phyloP scores from a whole-genome alignment of 2,888 invertebrate species.

The Polyploca ridens region DNA sequence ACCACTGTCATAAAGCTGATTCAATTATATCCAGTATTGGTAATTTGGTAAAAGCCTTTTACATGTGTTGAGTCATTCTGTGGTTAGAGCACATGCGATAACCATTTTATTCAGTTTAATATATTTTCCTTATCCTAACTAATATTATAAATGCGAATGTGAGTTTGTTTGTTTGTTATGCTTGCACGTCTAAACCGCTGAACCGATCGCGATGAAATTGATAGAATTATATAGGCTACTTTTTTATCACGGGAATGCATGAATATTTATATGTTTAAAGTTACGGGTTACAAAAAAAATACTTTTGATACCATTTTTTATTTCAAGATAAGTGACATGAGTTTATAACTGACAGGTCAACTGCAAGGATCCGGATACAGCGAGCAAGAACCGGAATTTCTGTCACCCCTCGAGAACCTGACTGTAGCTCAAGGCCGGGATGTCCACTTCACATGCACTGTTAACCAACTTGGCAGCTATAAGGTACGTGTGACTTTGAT shows the following conservation, averaged over 20 bases:
- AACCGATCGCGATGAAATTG: too few species aligned
- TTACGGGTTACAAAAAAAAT: neutral
- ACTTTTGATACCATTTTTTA: neutral
- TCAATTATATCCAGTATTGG: conserved; percentile 54
- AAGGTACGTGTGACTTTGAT: conserved; percentile 85
- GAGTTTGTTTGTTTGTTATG: too few species aligned
- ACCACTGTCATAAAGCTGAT: conserved; percentile 69
- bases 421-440: conserved; percentile 95
- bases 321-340: conserved; percentile 1
- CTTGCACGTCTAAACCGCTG: too few species aligned
- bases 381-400: conserved; percentile 89
- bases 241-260: too few species aligned
- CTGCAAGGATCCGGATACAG: conserved; percentile 75
- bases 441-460: conserved; percentile 94
- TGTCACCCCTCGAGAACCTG: conserved; percentile 92
- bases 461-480: conserved; percentile 93
- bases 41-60: conserved; percentile 22
- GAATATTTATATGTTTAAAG: neutral
- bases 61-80: neutral
- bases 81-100: neutral
- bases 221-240: too few species aligned
- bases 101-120: neutral
- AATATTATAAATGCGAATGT: too few species aligned
- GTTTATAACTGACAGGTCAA: conserved; percentile 59
- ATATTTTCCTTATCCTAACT: neutral